These are phyloP conservation scores for Phyllostomus hastatus DNA, from an alignment of 2,113 vertebrate species.

Conservation along the genomic window DNA sequence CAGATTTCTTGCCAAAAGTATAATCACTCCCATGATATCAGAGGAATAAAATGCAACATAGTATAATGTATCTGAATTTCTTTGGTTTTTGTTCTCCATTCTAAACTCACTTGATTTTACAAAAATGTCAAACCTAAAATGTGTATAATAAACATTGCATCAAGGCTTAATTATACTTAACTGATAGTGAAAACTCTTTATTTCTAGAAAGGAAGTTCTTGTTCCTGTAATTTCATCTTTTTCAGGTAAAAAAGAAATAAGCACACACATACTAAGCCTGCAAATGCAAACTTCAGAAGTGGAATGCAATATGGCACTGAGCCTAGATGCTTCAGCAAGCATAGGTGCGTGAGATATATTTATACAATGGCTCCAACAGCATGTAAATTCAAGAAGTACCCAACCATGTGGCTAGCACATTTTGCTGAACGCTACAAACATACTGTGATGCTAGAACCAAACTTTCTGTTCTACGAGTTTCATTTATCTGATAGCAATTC, in stretches of 20 bases:
- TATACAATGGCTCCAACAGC: background rate
- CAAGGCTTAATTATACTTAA: background rate
- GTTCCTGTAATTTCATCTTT: background rate
- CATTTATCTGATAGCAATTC: background rate
- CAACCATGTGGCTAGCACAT: background rate
- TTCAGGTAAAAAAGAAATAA: constrained; percentile 36
- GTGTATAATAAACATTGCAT: constrained; percentile 35
- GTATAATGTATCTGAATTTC: background rate
- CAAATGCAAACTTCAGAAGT: constrained; percentile 14
- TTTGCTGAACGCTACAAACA: constrained; percentile 31
- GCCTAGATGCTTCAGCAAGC: background rate
- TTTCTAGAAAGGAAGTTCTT: constrained; percentile 15
- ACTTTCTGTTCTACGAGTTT: background rate
- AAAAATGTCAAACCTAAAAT: background rate
- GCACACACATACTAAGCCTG: constrained; percentile 4
- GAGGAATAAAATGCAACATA: constrained; percentile 9
- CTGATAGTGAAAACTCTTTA: constrained; percentile 5
- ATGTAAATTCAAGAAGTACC: constrained; percentile 11
- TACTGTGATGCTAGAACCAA: background rate
- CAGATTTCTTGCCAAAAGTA: constrained; percentile 10
- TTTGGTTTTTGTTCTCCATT: constrained; percentile 23
- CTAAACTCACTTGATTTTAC: background rate
- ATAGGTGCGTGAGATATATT: background rate
- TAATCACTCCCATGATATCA: background rate
- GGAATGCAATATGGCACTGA: background rate